Base-by-base conservation (phyloP, 1,140 invertebrate species). In the Idris sp. region DNA sequence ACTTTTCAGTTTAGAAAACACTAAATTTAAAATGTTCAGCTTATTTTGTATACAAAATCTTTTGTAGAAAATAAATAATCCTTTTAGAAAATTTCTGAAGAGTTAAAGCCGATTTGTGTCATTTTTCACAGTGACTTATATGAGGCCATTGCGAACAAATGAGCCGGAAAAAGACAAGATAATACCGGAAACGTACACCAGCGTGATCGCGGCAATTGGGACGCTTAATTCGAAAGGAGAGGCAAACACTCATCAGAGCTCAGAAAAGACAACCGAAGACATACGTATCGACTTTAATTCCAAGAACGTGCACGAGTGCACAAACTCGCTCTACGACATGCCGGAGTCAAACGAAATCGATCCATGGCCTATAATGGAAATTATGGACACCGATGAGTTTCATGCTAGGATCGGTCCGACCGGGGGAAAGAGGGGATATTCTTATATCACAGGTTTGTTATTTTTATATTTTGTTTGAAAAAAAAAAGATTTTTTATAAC, bases 131-230 rank as follows among this genome's bases (percentile, higher is more conserved):
- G 91, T 97, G 2, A 92, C 91, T 1, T 97, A 93, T 80, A 90
- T 90, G 19, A 89, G 95, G 3, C 92, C 94, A 0, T 86, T 96
- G 31, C 89, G 91, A 46, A 94, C 94, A 0, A 93, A 92, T 67
- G 94, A 96, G 69, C 89, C 91, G 0, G 85, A 89, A 9, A 92
- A 91, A 59, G 93, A 95, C 79, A 88, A 89, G 64, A 89, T 92
- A 19, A 92, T 95, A 44, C 90, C 93, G 0, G 87, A 91, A 19
- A 88, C 90, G 0, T 90, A 93, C 13, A 91, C 92, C 6, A 92
- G 91, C 10, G 91, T 97, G 1, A 95, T 97, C n/a, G 95, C 95
- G 0, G 95, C 96, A 8, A 94, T 97, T 69, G 96, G 96, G 3
- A 91, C 92, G 0, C 87, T 97, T 1, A 96, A 96, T 86, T 87